Conservation (phyloP, 2,888 invertebrate species). For the Erebia epiphron region DNA sequence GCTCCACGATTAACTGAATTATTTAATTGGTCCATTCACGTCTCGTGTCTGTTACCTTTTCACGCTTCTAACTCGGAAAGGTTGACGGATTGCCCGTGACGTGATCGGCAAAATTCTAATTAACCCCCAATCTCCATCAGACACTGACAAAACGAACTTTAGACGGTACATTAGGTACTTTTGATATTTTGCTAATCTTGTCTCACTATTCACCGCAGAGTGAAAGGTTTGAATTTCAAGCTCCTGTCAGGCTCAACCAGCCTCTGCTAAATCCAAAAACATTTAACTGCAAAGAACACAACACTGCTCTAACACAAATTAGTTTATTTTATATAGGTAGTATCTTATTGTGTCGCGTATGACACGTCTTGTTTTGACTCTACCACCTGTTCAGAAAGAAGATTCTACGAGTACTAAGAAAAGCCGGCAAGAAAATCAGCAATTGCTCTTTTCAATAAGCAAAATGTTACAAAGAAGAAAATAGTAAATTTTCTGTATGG, state of each 20-base stretch:
- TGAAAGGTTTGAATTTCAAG: not conserved
- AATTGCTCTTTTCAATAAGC: too few species aligned
- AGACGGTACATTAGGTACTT: constrained; percentile 10
- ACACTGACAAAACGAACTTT: constrained; percentile 22
- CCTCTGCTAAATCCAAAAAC: not conserved
- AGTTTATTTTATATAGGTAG: too few species aligned
- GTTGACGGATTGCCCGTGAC: constrained; percentile 68
- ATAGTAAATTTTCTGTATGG: too few species aligned
- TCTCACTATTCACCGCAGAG: not conserved
- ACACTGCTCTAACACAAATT: too few species aligned
- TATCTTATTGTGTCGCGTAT: too few species aligned
- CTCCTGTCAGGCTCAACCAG: not conserved
- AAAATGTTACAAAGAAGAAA: too few species aligned
- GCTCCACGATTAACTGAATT: constrained; percentile 80
- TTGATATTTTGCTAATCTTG: not conserved
- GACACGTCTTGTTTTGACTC: too few species aligned
- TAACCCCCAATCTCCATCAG: constrained; percentile 56
- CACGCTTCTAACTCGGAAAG: constrained; percentile 70
- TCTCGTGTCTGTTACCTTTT: constrained; percentile 74
- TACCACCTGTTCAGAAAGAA: too few species aligned
- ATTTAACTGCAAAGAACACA: too few species aligned
- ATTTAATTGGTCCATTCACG: constrained; percentile 83
- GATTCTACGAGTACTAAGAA: too few species aligned
- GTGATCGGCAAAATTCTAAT: constrained; percentile 66
- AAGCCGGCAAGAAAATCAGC: too few species aligned